These are phyloP conservation scores for Riptortus pedestris DNA, from an alignment of 1,140 invertebrate species.

Conservation along the genomic window DNA sequence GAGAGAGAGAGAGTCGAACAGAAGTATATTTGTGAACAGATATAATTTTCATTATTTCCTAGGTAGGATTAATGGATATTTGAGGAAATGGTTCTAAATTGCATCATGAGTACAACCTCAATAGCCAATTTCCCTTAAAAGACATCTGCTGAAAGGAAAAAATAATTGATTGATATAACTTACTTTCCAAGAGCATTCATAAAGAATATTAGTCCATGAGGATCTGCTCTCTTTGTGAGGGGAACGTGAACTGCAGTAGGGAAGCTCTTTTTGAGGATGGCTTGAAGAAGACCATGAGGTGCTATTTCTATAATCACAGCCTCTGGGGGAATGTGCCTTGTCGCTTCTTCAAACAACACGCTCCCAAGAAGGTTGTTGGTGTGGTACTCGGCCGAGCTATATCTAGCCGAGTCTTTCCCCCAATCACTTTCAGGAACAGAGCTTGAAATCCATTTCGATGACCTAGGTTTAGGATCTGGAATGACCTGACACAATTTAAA, in stretches of 20 bases:
- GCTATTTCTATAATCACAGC: constrained; percentile 51
- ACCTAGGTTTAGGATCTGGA: constrained; percentile 41
- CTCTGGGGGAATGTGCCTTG: constrained; percentile 45
- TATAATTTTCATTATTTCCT: too few relatives aligned
- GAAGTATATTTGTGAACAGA: too few relatives aligned
- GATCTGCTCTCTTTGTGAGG: constrained; percentile 44
- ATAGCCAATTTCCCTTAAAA: too few relatives aligned
- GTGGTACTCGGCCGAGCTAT: constrained; percentile 52
- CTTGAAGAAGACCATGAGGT: constrained; percentile 48
- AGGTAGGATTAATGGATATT: too few relatives aligned
- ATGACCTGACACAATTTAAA: too few relatives aligned
- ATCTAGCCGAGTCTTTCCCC: constrained; percentile 39
- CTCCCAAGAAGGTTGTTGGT: constrained; percentile 54
- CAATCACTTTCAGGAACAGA: constrained; percentile 45
- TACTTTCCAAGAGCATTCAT: constrained; percentile 45
- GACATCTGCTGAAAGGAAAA: too few relatives aligned
- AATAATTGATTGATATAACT: too few relatives aligned
- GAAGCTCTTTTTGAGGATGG: constrained; percentile 47
- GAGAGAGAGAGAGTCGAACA: too few relatives aligned
- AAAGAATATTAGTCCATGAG: constrained; percentile 41
- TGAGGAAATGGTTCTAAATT: too few relatives aligned
- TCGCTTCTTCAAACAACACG: constrained; percentile 50
- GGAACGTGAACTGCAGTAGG: constrained; percentile 43
- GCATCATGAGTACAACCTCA: too few relatives aligned
- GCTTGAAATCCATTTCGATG: constrained; percentile 49